Conservation (phyloP, 2,113 vertebrate species). For the Prinia subflava region DNA sequence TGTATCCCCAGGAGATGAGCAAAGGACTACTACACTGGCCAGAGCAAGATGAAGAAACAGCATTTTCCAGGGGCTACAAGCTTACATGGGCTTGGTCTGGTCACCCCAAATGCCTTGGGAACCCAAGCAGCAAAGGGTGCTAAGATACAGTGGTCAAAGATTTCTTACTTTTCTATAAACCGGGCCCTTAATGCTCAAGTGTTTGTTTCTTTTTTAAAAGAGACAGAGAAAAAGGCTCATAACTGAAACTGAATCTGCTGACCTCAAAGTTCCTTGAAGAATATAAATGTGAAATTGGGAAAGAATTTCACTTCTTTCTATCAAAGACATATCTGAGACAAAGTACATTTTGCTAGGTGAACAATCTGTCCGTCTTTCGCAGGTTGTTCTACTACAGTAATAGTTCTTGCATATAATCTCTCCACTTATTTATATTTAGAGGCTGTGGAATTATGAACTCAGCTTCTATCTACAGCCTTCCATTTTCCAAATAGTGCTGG, state of each 20-base stretch:
- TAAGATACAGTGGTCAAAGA: not conserved
- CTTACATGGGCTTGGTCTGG: not conserved
- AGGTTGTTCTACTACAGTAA: conserved; percentile 15
- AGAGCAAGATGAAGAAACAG: not conserved
- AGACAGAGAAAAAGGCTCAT: not conserved
- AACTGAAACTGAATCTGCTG: conserved; percentile 29
- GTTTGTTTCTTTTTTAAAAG: not conserved
- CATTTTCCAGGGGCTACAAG: not conserved
- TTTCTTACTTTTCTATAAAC: not conserved
- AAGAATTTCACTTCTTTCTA: conserved; percentile 10
- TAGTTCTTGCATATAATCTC: conserved; percentile 34
- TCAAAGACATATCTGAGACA: conserved; percentile 17
- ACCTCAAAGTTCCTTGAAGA: not conserved
- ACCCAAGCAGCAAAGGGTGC: not conserved
- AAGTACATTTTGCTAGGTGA: conserved; percentile 36
- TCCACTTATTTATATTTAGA: conserved; percentile 49
- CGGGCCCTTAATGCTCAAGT: not conserved
- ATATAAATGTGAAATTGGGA: conserved; percentile 21
- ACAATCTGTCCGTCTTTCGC: conserved; percentile 17
- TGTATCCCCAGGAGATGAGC: not conserved
- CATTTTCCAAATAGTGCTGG: not conserved
- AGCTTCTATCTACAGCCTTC: conserved; percentile 36
- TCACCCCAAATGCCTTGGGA: not conserved
- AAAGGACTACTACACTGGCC: not conserved
- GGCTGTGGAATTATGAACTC: conserved; percentile 36